Evolutionary conservation across 2,113 vertebrate genomes (phyloP).

Genomic region (Monarcha castaneiventris): DNA sequence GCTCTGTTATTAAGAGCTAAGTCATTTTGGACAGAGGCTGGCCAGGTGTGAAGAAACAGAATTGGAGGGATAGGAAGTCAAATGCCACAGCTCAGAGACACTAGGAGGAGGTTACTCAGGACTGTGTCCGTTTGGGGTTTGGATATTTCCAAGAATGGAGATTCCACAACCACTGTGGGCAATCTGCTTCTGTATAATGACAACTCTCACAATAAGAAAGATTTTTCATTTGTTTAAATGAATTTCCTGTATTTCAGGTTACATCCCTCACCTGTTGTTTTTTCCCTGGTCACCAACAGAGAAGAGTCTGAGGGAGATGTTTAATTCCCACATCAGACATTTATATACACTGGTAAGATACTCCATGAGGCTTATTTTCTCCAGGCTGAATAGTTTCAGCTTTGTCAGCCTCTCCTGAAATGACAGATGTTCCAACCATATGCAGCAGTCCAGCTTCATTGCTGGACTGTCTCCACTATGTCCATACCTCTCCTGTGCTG

Average conservation of each 20-base stretch:
- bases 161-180: neutral
- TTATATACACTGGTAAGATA: neutral
- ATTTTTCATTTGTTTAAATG: rapidly evolving
- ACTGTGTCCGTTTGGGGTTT: neutral
- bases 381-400: neutral
- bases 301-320: neutral
- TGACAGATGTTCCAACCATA: neutral
- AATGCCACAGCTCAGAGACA: neutral
- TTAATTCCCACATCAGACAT: neutral
- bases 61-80: neutral
- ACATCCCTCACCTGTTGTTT: rapidly evolving
- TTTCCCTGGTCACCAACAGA: neutral
- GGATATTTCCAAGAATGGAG: neutral
- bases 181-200: neutral
- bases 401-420: neutral
- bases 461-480: neutral
- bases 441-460: neutral
- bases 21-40: neutral
- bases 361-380: neutral
- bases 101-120: neutral
- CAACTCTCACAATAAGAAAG: neutral
- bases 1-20: neutral
- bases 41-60: neutral
- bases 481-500: neutral
- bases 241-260: neutral